phyloP scores from a whole-genome alignment of 2,113 vertebrate species.

The Phalacrocorax pelagicus region DNA sequence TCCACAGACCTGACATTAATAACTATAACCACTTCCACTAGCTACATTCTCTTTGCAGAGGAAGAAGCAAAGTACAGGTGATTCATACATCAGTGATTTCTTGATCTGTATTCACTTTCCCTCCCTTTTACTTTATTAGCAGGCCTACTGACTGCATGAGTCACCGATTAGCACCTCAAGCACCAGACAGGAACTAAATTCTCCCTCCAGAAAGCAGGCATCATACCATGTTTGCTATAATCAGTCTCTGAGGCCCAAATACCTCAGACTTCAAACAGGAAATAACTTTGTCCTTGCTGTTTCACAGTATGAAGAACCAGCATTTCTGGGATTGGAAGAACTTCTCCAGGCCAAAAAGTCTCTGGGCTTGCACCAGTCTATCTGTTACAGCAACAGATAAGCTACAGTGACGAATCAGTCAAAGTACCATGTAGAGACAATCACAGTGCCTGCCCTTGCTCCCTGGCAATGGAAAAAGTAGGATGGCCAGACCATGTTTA shows the following conservation, averaged over 20 bases:
- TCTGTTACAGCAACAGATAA: background rate
- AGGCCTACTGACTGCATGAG: background rate
- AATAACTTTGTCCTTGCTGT: background rate
- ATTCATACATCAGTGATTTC: background rate
- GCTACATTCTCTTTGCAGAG: background rate
- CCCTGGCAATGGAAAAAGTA: background rate
- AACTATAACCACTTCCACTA: background rate
- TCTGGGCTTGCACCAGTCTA: background rate
- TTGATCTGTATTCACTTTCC: background rate
- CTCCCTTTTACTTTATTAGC: background rate
- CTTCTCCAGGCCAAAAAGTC: background rate
- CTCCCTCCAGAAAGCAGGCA: background rate
- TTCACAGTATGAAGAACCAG: background rate
- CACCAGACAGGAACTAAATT: background rate
- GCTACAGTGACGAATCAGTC: background rate
- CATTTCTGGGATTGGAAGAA: background rate
- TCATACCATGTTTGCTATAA: background rate
- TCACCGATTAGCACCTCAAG: background rate
- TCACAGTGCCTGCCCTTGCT: background rate
- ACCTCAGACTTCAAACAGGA: background rate
- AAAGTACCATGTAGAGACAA: background rate
- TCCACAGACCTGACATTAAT: background rate
- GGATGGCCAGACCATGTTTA: background rate
- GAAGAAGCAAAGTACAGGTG: background rate
- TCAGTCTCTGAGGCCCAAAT: background rate